These are phyloP conservation scores for Thunnus albacares DNA, from an alignment of 2,797 vertebrate genomes.

Conservation along the genomic window DNA sequence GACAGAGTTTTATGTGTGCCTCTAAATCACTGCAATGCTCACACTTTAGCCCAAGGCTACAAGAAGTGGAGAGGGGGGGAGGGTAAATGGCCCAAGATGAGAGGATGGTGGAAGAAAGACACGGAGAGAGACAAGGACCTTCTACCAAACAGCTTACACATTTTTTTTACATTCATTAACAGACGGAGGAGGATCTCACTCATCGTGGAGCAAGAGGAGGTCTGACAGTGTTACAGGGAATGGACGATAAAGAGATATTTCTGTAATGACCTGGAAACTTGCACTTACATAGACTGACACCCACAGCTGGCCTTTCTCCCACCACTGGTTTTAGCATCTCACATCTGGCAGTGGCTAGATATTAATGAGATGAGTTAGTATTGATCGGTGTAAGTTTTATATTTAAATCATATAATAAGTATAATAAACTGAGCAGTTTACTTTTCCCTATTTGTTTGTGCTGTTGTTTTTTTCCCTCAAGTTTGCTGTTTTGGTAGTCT, in stretches of 20 bases:
- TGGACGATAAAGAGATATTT: conserved; percentile 24
- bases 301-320: conserved; percentile 20
- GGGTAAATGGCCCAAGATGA: conserved; percentile 53
- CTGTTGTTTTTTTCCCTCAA: too few relatives aligned
- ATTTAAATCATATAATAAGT: neutral
- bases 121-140: conserved; percentile 30
- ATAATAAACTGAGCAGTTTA: neutral
- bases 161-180: conserved; percentile 31
- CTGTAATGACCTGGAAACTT: conserved; percentile 23
- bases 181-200: conserved; percentile 2
- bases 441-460: neutral
- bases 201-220: conserved; percentile 12
- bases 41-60: conserved; percentile 70
- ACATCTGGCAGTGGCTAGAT: neutral
- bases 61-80: conserved; percentile 24
- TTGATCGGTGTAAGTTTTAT: neutral
- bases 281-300: conserved; percentile 23
- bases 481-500: too few relatives aligned
- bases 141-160: conserved; percentile 26
- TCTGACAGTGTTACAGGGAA: conserved; percentile 23
- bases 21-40: conserved; percentile 70
- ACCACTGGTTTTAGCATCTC: conserved; percentile 24
- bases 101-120: conserved; percentile 26
- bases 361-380: neutral
- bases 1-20: conserved; percentile 63